Evolutionary conservation across 2,888 invertebrate genomes (phyloP).

Genomic region (Tinea pellionella): DNA sequence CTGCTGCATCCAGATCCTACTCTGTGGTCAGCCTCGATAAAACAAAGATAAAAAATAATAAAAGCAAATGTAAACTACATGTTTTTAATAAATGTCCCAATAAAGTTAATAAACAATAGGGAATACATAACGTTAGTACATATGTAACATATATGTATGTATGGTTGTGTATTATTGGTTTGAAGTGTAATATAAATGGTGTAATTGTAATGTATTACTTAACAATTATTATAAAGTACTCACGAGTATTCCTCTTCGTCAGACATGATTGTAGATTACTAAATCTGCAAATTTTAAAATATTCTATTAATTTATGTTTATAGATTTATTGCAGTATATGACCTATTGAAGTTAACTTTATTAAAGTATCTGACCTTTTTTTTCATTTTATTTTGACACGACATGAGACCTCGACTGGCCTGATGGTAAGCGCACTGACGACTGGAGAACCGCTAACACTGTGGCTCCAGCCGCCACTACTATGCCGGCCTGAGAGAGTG

Average conservation of each 20-base stretch:
- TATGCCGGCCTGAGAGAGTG: too few species aligned
- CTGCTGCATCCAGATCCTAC: too few species aligned
- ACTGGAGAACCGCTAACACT: too few species aligned
- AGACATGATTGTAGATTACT: constrained; percentile 82
- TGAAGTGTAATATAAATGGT: background rate
- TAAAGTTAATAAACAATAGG: background rate
- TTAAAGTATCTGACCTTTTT: too few species aligned
- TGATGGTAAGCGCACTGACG: too few species aligned
- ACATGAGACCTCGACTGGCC: too few species aligned
- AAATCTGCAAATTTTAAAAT: constrained; percentile 45
- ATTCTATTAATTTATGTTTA: background rate
- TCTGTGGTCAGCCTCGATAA: too few species aligned
- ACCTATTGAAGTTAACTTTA: constrained; percentile 14
- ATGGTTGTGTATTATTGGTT: background rate
- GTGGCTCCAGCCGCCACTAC: too few species aligned
- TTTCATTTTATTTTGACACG: background rate
- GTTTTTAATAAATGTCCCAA: too few species aligned
- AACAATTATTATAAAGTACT: constrained; percentile 62
- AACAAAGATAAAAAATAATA: too few species aligned
- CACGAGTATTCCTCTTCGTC: constrained; percentile 97
- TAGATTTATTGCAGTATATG: constrained; percentile 19
- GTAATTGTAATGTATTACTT: background rate
- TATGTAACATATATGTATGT: background rate
- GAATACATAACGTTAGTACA: background rate
- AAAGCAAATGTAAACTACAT: too few species aligned